phyloP scores from a whole-genome alignment of 2,888 invertebrate species.

The Leucophora obtusa region DNA sequence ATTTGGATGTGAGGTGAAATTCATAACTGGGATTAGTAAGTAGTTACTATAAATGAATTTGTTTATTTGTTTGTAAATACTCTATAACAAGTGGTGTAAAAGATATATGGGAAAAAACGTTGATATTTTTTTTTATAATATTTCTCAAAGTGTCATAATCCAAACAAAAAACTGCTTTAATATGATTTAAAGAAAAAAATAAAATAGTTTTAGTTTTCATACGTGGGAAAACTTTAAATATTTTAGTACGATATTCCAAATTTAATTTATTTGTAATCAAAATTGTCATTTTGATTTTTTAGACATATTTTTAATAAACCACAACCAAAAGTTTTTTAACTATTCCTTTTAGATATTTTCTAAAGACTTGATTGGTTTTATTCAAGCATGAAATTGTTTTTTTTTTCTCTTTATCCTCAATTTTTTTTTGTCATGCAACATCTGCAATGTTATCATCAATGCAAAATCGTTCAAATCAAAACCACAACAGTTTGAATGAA shows the following conservation, averaged over 20 bases:
- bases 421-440: slow-evolving; percentile 34
- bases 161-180: slow-evolving; percentile 32
- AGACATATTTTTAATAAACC: slow-evolving; percentile 14
- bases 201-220: too few relatives aligned
- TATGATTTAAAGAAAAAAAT: slow-evolving; percentile 30
- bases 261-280: not conserved
- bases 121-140: slow-evolving; percentile 6
- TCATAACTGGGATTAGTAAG: slow-evolving; percentile 55
- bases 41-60: slow-evolving; percentile 38
- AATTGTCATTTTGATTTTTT: slow-evolving; percentile 26
- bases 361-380: slow-evolving; percentile 21
- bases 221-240: slow-evolving; percentile 47
- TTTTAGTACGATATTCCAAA: not conserved
- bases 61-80: slow-evolving; percentile 14
- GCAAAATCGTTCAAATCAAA: not conserved
- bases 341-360: slow-evolving; percentile 12
- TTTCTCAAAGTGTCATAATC: slow-evolving; percentile 51
- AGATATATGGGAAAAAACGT: slow-evolving; percentile 29
- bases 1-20: slow-evolving; percentile 53
- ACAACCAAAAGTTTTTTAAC: slow-evolving; percentile 31
- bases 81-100: slow-evolving; percentile 37
- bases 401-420: slow-evolving; percentile 13
- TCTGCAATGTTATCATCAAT: slow-evolving; percentile 28
- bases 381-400: slow-evolving; percentile 54
- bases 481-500: slow-evolving; percentile 29